Percentiles rank a stretch among this genome's conserved stretches.
Conservation (phyloP, 2,113 vertebrate genomes). For the Tenrec ecaudatus region DNA sequence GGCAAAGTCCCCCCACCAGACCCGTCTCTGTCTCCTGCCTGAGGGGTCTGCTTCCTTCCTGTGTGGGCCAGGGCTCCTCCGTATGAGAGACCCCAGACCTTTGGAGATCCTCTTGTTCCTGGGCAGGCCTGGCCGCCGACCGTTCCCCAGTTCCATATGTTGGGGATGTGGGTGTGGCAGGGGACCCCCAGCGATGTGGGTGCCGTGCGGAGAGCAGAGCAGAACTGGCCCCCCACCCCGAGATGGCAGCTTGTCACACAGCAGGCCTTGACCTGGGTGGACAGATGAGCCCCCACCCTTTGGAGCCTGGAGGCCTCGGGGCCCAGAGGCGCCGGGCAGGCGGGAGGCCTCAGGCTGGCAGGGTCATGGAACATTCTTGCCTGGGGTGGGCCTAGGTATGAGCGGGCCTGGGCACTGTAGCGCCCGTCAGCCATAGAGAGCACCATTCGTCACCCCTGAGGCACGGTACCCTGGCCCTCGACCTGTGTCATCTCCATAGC, state of each 20-base stretch:
- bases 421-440: neutral
- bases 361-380: slow-evolving; percentile 62
- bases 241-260: too few species aligned
- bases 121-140: neutral
- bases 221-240: too few species aligned
- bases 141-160: neutral
- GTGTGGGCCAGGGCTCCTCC: too few species aligned
- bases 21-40: too few species aligned
- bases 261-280: neutral
- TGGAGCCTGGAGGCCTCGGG: neutral
- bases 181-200: neutral
- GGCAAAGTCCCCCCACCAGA: fast-evolving
- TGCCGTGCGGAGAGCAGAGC: neutral
- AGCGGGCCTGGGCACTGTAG: slow-evolving; percentile 5
- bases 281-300: neutral
- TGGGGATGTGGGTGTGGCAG: slow-evolving; percentile 6
- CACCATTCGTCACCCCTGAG: slow-evolving; percentile 47
- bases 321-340: neutral
- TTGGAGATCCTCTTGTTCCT: neutral
- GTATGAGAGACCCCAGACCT: fast-evolving
- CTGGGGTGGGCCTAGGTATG: slow-evolving; percentile 16
- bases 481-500: neutral
- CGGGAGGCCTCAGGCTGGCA: neutral
- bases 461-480: neutral
- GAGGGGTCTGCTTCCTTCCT: too few species aligned